Evolutionary conservation across 2,888 invertebrate genomes (phyloP), one percentile per base, ranked within the genome.

Genomic region (Miltochrista miniata): DNA sequence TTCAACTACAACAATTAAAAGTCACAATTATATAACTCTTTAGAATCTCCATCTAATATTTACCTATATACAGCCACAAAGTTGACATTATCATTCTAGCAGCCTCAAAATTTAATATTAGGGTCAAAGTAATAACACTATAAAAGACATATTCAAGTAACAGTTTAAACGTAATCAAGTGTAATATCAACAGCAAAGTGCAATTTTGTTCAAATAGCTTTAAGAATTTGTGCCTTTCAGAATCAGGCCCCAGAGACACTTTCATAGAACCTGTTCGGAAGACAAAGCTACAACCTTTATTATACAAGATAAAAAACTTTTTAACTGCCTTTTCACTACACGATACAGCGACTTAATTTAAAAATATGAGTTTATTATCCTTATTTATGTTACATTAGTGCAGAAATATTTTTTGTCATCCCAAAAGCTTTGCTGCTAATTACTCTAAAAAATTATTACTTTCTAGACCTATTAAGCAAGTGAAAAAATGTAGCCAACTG

Each of bases 191-290:
- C 33, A 41, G 39, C 48, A 51, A 68, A 65, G 60, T 60, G 54
- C 70, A 70, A 64, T 70, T 67, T 70, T 24, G 54, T 63, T 56
- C 45, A 44, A 45, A 67, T 60, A 52, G 53, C 62, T 64, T 64
- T 51, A 45, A 52, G 52, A 57, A 67, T 44, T 54, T 48, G 51
- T 48, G 44, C 52, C 43, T 38, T 36, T 24, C 49, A 36, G 54
- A 67, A 66, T 35, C 43, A 45, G 52, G 29, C 66, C 66, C 68
- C 18, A 41, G 70, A 54, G 66, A 64, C 60, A 0, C 37, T 13
- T 38, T 43, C 48, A n/a, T 47, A 47, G 40, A 31, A 49, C 50
- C 45, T 47, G 39, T 46, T 39, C 44, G 49, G 52, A 36, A 69
- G 43, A 54, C 56, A 42, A 48, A 41, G 24, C 45, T 56, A 55